Base-by-base conservation (phyloP, 2,113 vertebrate species). In the Callopanchax toddi region DNA sequence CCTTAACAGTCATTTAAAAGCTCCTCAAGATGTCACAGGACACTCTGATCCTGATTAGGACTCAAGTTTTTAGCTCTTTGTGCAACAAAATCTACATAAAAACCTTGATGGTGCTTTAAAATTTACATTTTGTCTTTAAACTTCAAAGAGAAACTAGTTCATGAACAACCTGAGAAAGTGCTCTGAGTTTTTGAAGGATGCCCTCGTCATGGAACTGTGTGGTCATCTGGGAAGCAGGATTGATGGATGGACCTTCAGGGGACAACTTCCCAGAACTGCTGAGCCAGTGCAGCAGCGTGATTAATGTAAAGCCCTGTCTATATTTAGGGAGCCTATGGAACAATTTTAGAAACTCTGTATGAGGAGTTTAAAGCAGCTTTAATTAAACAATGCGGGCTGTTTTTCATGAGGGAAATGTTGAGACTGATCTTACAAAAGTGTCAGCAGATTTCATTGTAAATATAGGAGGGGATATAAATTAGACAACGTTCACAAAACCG, bases 231-330 rank as follows among this genome's bases (percentile, higher is more conserved):
- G 85, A 70, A 15, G 32, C 21, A 66, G 67, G 64, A 85, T 86
- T 89, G 86, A 88, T 88, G 82, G 76, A 79, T 76, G 42, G 78
- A 78, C 83, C 84, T 89, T 85, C 81, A 80, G 71, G 82, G 79
- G 68, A 45, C 74, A 82, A 68, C 69, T 73, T 77, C 53, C 76
- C 60, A 78, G 68, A 79, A 75, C 15, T 67, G 86, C 86, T 87
- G 84, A 89, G 49, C 21, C 75, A 20, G 60, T 48, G 42, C 37
- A 57, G 76, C 46, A 58, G 39, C 20, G 25, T 76, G 76, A 87
- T 87, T 75, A 69, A 83, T 82, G 76, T 74, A 71, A 76, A 77
- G 62, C 66, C n/a, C 26, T 18, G 42, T 51, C 37, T 77, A 48
- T 73, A 53, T 71, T 60, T 81, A n/a, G 54, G 69, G 71, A 53